Percentiles rank a stretch among this genome's conserved stretches.
These are phyloP conservation scores for Asobara japonica DNA, from an alignment of 1,140 invertebrate species.

Conservation along the genomic window DNA sequence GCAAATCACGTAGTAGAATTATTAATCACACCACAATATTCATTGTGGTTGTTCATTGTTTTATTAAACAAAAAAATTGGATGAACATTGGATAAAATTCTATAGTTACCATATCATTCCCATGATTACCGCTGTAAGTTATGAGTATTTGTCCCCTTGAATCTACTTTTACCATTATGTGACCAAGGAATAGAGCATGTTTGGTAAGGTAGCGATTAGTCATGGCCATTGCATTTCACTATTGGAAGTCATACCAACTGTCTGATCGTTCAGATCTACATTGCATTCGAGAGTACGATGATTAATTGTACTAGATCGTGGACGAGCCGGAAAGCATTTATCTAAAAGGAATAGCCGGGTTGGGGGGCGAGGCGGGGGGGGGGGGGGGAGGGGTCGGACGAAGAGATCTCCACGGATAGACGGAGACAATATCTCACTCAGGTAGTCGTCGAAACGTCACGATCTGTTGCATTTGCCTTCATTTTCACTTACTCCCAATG, in stretches of 20 bases:
- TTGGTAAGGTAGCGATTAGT: constrained; percentile 23
- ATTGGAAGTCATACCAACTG: constrained; percentile 25
- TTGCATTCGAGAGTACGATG: constrained; percentile 27
- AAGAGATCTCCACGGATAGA: constrained; percentile 9
- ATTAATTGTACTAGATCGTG: constrained; percentile 21
- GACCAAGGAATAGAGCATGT: constrained; percentile 2
- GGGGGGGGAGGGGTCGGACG: background rate
- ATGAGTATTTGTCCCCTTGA: background rate
- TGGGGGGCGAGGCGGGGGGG: too few species aligned
- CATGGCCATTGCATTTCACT: constrained; percentile 34
- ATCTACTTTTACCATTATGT: constrained; percentile 9
- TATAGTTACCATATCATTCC: background rate
- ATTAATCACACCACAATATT: too few species aligned
- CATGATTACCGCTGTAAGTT: too few species aligned
- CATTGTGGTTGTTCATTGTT: too few species aligned
- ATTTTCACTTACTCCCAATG: background rate
- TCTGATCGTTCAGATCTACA: constrained; percentile 22
- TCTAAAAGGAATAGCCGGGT: too few species aligned
- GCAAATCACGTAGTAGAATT: background rate
- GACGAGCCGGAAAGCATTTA: constrained; percentile 11
- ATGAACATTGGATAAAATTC: background rate
- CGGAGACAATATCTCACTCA: background rate
- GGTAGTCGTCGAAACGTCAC: background rate
- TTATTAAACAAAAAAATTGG: background rate
- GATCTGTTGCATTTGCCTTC: background rate